A percentile compares a stretch with the other conserved stretches of the same genome.
These are phyloP conservation scores for Scaptomyza caliginosa DNA, from an alignment of 2,888 invertebrate species.

Conservation along the genomic window DNA sequence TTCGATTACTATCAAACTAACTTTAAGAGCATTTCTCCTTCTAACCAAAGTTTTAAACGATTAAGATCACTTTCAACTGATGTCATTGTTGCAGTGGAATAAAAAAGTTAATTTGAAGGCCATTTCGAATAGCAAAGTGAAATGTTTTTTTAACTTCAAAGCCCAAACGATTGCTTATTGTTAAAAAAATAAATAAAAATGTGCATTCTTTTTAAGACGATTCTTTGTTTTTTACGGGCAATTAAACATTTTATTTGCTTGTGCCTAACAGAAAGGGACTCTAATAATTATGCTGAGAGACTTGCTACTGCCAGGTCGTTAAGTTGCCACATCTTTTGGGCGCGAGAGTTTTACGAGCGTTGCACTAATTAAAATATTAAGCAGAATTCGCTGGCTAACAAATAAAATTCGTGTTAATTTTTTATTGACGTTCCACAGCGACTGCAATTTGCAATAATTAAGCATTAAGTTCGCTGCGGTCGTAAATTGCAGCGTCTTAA, in stretches of 20 bases:
- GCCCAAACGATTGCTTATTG: slow-evolving; percentile 52
- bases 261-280: slow-evolving; percentile 5
- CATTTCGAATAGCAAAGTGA: neutral
- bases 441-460: slow-evolving; percentile 80
- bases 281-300: slow-evolving; percentile 2
- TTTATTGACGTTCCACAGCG: slow-evolving; percentile 50
- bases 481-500: slow-evolving; percentile 50
- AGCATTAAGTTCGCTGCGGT: slow-evolving; percentile 58
- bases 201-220: slow-evolving; percentile 66
- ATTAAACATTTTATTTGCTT: slow-evolving; percentile 57
- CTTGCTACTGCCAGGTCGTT: slow-evolving; percentile 69
- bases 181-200: slow-evolving; percentile 65
- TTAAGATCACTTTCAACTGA: slow-evolving; percentile 25
- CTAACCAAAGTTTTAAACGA: neutral
- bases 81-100: slow-evolving; percentile 17
- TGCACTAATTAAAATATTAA: slow-evolving; percentile 67
- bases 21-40: neutral
- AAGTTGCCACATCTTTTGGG: slow-evolving; percentile 49
- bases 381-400: slow-evolving; percentile 52
- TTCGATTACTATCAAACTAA: neutral
- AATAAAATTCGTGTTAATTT: slow-evolving; percentile 71
- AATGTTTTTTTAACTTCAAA: slow-evolving; percentile 18
- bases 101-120: slow-evolving; percentile 15
- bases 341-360: slow-evolving; percentile 35
- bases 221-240: slow-evolving; percentile 59